Conservation (phyloP, 1,140 invertebrate genomes). For the Prorops nasuta region DNA sequence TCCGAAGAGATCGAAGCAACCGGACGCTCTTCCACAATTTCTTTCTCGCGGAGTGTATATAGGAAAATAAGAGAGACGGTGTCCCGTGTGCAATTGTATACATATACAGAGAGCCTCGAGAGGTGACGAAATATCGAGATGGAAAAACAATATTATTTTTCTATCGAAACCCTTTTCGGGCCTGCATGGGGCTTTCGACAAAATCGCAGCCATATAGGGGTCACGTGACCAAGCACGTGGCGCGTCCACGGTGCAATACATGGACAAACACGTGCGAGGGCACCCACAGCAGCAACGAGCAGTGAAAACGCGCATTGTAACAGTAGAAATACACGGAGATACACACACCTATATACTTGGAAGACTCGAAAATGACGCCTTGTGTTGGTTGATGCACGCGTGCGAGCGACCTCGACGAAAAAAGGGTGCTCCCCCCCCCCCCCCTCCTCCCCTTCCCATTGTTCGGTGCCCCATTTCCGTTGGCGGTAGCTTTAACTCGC, state of each 20-base stretch:
- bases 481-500: conserved; percentile 36
- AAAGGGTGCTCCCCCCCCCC: conserved; percentile 12
- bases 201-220: conserved; percentile 12
- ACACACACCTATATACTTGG: conserved; percentile 2
- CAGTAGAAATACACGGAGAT: conserved; percentile 2
- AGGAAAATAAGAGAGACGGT: too few species aligned
- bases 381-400: neutral
- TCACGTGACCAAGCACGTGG: conserved; percentile 41
- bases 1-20: too few species aligned
- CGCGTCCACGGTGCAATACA: conserved; percentile 19
- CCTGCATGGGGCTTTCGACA: conserved; percentile 13
- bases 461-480: conserved; percentile 14
- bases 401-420: neutral
- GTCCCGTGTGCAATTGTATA: too few species aligned
- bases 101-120: too few species aligned
- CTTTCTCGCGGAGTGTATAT: too few species aligned
- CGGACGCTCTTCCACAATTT: too few species aligned
- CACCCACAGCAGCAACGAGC: conserved; percentile 14
- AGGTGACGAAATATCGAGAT: too few species aligned
- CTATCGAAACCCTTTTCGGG: conserved; percentile 27
- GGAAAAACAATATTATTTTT: conserved; percentile 41
- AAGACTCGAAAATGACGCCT: conserved; percentile 8
- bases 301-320: too few species aligned
- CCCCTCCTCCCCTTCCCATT: conserved; percentile 25
- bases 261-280: conserved; percentile 11